These are phyloP conservation scores for Trichogramma evanescens DNA, from an alignment of 2,888 invertebrate species.

Conservation along the genomic window DNA sequence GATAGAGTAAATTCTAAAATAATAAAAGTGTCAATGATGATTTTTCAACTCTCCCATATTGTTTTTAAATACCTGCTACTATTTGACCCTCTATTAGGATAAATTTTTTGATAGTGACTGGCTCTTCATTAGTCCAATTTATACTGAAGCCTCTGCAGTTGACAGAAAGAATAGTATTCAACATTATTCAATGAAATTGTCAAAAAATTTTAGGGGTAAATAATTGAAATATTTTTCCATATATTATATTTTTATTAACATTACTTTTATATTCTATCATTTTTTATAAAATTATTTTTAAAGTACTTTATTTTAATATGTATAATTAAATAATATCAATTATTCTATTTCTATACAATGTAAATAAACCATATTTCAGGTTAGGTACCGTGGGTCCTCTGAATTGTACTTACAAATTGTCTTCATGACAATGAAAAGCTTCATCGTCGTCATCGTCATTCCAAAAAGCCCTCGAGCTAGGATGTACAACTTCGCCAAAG, in stretches of 20 bases:
- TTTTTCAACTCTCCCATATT: too few relatives aligned
- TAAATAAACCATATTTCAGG: background rate
- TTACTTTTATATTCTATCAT: background rate
- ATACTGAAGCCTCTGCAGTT: too few relatives aligned
- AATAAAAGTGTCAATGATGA: background rate
- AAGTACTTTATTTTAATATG: background rate
- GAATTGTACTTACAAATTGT: conserved; percentile 24
- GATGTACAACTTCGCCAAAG: conserved; percentile 41
- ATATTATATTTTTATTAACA: background rate
- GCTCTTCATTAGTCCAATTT: too few relatives aligned
- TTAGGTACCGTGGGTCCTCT: background rate
- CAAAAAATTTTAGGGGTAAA: background rate
- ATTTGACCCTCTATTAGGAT: too few relatives aligned
- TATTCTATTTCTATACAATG: background rate
- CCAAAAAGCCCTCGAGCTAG: conserved; percentile 44
- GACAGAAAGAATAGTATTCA: too few relatives aligned
- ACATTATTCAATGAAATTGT: too few relatives aligned
- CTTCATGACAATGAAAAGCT: conserved; percentile 14
- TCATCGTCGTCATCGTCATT: conserved; percentile 38
- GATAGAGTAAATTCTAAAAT: conserved; percentile 30
- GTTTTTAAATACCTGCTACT: too few relatives aligned
- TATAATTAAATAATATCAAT: background rate
- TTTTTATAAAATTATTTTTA: too few relatives aligned
- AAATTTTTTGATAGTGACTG: too few relatives aligned
- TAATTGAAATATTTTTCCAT: background rate